Evolutionary conservation across 2,888 invertebrate genomes (phyloP).

Genomic region (Hyppa rectilinea): DNA sequence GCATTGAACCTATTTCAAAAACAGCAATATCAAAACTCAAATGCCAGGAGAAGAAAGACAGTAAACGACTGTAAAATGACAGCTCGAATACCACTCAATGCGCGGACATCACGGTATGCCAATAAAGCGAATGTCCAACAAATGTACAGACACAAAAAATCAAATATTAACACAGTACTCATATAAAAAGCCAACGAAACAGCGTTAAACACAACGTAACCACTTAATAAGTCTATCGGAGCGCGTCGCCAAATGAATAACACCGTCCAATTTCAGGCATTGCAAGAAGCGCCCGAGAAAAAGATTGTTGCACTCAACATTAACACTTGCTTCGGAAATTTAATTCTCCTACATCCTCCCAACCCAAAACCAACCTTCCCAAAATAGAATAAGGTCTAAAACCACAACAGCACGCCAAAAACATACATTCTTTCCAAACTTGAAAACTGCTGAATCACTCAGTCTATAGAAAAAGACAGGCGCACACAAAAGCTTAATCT

Average conservation of each 20-base stretch:
- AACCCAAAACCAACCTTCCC: constrained; percentile 60
- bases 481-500: constrained; percentile 69
- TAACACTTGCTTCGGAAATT: constrained; percentile 85
- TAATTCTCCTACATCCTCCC: constrained; percentile 71
- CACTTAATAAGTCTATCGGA: constrained; percentile 77
- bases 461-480: constrained; percentile 78
- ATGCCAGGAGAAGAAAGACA: neutral
- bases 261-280: constrained; percentile 78
- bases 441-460: constrained; percentile 85
- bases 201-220: constrained; percentile 72
- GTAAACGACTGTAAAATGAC: neutral
- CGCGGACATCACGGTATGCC: constrained; percentile 14
- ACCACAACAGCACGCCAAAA: constrained; percentile 43
- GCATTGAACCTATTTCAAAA: neutral
- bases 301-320: constrained; percentile 83
- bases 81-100: constrained; percentile 9
- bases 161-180: constrained; percentile 54
- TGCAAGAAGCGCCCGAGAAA: constrained; percentile 77
- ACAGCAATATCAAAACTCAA: neutral
- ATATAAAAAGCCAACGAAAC: constrained; percentile 67
- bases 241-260: constrained; percentile 76
- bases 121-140: constrained; percentile 39
- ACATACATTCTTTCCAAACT: constrained; percentile 75
- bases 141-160: constrained; percentile 52
- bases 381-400: constrained; percentile 40